phyloP scores from a whole-genome alignment of 2,113 vertebrate genomes.

The Erpornis zantholeuca region DNA sequence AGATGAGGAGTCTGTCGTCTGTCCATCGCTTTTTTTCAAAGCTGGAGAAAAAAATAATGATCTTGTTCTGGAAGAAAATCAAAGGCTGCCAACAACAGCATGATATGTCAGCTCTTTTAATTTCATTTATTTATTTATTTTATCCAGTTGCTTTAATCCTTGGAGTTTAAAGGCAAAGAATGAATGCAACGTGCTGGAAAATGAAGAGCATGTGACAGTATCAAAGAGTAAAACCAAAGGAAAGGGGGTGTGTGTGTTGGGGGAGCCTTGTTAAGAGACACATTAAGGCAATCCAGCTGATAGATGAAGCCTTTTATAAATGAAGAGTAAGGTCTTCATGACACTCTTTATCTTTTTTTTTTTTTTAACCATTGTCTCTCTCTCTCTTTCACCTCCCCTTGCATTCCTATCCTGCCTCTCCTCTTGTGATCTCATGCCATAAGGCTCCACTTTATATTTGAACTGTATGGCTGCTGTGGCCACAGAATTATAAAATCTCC shows the following conservation, averaged over 20 bases:
- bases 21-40: conserved; percentile 46
- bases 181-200: conserved; percentile 69
- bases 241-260: conserved; percentile 15
- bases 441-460: not conserved
- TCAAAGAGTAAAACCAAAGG: conserved; percentile 71
- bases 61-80: conserved; percentile 74
- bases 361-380: not conserved
- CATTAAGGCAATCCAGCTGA: conserved; percentile 75
- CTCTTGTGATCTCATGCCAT: not conserved
- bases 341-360: not conserved
- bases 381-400: not conserved
- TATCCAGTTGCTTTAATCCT: conserved; percentile 76
- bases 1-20: conserved; percentile 31
- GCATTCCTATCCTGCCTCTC: not conserved
- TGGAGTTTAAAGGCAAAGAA: conserved; percentile 76
- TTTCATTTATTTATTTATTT: conserved; percentile 75
- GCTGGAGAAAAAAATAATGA: conserved; percentile 62
- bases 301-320: conserved; percentile 71
- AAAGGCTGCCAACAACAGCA: conserved; percentile 69
- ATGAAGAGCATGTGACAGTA: conserved; percentile 75
- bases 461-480: not conserved
- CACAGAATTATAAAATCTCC: not conserved
- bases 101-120: conserved; percentile 75
- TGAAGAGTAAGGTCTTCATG: conserved; percentile 46
- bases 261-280: conserved; percentile 68